Evolutionary conservation across 2,888 invertebrate genomes (phyloP).

Genomic region (Osmoderma eremita): DNA sequence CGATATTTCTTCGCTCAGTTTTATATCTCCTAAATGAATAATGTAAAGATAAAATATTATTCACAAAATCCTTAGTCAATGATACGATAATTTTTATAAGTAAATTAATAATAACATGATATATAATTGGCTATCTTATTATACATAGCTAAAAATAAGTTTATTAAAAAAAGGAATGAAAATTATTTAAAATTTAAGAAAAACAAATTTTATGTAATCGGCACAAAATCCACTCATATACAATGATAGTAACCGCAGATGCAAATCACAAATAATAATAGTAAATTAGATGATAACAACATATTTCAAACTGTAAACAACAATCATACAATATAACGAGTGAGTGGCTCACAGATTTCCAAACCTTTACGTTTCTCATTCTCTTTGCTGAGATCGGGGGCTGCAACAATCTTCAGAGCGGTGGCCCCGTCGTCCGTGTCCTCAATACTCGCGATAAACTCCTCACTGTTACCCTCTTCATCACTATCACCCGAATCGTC

Average conservation of each 20-base stretch:
- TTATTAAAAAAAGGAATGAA: no score
- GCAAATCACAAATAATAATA: no score
- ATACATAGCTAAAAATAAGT: no score
- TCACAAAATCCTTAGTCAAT: neutral
- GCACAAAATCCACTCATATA: no score
- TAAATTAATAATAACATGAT: no score
- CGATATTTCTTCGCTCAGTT: constrained; percentile 44
- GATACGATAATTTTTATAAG: neutral
- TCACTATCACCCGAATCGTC: constrained; percentile 51
- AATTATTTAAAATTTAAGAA: no score
- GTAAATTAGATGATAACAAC: no score
- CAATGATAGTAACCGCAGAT: no score
- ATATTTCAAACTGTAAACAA: no score
- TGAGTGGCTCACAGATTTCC: neutral
- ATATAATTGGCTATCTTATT: no score
- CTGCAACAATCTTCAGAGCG: constrained; percentile 59
- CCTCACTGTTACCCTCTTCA: constrained; percentile 53
- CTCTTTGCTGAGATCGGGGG: constrained; percentile 62
- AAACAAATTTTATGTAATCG: no score
- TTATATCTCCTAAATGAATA: constrained; percentile 39
- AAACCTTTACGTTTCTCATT: constrained; percentile 58
- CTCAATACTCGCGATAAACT: constrained; percentile 56
- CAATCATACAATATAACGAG: no score
- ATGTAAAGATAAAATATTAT: neutral
- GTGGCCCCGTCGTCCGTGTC: constrained; percentile 56